Evolutionary conservation across 2,797 vertebrate species (phyloP).

Genomic region (Monodelphis domestica): DNA sequence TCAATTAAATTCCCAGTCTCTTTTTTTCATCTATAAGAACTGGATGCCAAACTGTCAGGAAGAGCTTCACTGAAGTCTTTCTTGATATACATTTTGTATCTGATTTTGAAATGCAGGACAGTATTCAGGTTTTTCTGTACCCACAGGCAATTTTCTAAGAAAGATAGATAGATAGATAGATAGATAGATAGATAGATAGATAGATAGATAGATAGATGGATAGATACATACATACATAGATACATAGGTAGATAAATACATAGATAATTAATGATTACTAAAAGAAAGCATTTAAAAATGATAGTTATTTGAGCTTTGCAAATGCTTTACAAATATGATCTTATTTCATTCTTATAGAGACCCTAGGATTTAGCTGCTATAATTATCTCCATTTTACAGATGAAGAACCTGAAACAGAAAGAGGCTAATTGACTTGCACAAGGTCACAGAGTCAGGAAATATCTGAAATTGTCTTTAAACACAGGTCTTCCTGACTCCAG

Average conservation of each 20-base stretch:
- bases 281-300: neutral
- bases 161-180: neutral
- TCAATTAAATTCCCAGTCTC: neutral
- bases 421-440: neutral
- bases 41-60: neutral
- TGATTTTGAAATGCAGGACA: neutral
- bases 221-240: neutral
- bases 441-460: too few relatives aligned
- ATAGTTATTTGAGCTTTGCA: neutral
- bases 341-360: neutral
- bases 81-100: neutral
- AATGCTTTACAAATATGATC: neutral
- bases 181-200: neutral
- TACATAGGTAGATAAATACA: neutral
- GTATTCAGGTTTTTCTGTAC: neutral
- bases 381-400: neutral
- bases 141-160: neutral
- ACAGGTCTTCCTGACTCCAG: neutral
- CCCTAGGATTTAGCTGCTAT: neutral
- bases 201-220: neutral
- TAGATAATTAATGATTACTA: neutral
- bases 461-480: neutral
- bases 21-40: neutral
- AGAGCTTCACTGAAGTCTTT: neutral
- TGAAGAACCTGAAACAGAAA: neutral